A percentile compares a stretch with the other conserved stretches of the same genome.
Evolutionary conservation across 2,888 invertebrate genomes (phyloP).

Genomic region (Nowickia ferox): DNA sequence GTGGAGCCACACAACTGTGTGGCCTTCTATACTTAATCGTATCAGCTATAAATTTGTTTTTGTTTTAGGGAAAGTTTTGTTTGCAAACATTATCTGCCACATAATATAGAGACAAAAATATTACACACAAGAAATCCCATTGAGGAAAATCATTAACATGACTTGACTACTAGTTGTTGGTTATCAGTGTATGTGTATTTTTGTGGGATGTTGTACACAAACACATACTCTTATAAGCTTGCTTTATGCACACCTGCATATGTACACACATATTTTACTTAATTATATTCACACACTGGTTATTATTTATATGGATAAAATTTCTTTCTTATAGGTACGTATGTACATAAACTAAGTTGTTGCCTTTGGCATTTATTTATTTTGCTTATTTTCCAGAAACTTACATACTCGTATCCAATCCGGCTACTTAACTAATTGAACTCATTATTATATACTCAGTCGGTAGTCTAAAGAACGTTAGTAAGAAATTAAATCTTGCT

Average conservation of each 20-base stretch:
- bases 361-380: background rate
- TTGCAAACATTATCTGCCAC: constrained; percentile 4
- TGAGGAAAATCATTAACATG: constrained; percentile 30
- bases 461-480: constrained; percentile 9
- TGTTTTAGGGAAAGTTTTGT: background rate
- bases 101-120: constrained; percentile 5
- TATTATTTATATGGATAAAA: background rate
- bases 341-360: background rate
- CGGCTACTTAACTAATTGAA: constrained; percentile 30
- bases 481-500: constrained; percentile 1
- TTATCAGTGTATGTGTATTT: background rate
- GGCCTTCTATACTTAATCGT: background rate
- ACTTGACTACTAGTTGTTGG: constrained; percentile 31
- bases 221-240: background rate
- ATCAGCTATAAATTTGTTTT: background rate
- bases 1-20: too few species aligned
- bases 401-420: background rate
- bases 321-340: background rate
- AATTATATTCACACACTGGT: background rate
- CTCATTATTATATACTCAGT: constrained; percentile 54
- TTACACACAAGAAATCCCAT: constrained; percentile 35
- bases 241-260: too few species aligned
- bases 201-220: background rate
- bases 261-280: background rate
- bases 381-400: background rate